phyloP scores from a whole-genome alignment of 2,888 invertebrate genomes.

The Chrysomela aeneicollis region DNA sequence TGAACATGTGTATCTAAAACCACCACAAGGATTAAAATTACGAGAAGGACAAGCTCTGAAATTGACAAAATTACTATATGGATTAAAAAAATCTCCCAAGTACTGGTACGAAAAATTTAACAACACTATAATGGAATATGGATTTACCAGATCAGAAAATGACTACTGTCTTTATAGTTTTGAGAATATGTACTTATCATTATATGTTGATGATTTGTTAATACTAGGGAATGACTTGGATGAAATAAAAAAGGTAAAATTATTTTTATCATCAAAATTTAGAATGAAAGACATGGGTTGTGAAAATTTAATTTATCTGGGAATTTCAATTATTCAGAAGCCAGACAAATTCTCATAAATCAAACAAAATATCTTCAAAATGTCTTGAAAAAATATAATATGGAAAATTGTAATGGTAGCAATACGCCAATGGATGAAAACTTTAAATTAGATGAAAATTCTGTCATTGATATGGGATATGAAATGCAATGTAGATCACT shows the following conservation, averaged over 20 bases:
- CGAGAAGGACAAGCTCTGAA: background rate
- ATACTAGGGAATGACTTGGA: too few relatives aligned
- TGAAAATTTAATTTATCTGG: slow-evolving; percentile 18
- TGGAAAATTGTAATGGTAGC: slow-evolving; percentile 20
- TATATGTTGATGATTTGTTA: too few relatives aligned
- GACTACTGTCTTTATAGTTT: slow-evolving; percentile 1
- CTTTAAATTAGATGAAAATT: slow-evolving; percentile 9
- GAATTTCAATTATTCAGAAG: slow-evolving; percentile 16
- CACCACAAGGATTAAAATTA: slow-evolving; percentile 4
- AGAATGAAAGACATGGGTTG: slow-evolving; percentile 13
- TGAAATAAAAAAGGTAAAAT: too few relatives aligned
- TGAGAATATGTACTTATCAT: too few relatives aligned
- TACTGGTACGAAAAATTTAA: background rate
- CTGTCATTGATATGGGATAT: slow-evolving; percentile 9
- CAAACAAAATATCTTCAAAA: slow-evolving; percentile 11
- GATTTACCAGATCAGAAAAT: slow-evolving; percentile 3
- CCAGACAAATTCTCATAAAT: background rate
- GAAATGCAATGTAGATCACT: slow-evolving; percentile 22
- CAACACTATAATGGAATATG: background rate
- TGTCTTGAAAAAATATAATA: slow-evolving; percentile 15
- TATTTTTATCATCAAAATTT: slow-evolving; percentile 8
- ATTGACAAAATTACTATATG: background rate
- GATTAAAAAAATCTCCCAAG: background rate
- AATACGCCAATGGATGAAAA: slow-evolving; percentile 20
- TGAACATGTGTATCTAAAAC: slow-evolving; percentile 13